phyloP scores from a whole-genome alignment of 2,113 vertebrate genomes.

The Myiopsitta monachus region DNA sequence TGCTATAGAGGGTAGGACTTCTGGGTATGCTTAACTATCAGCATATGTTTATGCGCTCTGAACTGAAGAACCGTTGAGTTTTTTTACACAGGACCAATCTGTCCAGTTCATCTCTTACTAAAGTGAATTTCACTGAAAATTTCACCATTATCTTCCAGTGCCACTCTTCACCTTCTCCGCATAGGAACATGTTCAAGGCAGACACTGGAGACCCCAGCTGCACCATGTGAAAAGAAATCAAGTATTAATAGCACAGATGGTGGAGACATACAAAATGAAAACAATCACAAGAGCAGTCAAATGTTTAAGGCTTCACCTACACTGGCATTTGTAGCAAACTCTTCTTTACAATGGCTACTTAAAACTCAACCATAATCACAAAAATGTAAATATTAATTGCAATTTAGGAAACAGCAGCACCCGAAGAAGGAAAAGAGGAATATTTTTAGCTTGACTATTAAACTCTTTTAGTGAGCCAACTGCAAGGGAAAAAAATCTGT shows the following conservation, averaged over 20 bases:
- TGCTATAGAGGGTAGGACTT: background rate
- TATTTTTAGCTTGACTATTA: background rate
- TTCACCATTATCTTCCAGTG: background rate
- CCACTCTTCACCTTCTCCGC: background rate
- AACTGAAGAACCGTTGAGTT: background rate
- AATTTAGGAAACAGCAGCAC: background rate
- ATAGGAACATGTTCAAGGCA: background rate
- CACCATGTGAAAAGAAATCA: background rate
- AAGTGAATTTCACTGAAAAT: background rate
- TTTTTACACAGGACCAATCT: background rate
- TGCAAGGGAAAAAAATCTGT: background rate
- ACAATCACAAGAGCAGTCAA: background rate
- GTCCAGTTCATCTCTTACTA: background rate
- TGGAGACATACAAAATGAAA: background rate
- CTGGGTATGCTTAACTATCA: conserved; percentile 1
- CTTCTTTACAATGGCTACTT: background rate
- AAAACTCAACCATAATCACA: background rate
- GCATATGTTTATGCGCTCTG: background rate
- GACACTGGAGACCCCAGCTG: background rate
- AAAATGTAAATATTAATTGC: background rate
- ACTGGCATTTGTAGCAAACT: background rate
- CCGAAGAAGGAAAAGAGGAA: background rate
- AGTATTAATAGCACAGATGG: background rate
- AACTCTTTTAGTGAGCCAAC: background rate
- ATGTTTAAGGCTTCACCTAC: background rate